Evolutionary conservation across 1,140 invertebrate genomes (phyloP).

Genomic region (Lepidotrigona ventralis): DNA sequence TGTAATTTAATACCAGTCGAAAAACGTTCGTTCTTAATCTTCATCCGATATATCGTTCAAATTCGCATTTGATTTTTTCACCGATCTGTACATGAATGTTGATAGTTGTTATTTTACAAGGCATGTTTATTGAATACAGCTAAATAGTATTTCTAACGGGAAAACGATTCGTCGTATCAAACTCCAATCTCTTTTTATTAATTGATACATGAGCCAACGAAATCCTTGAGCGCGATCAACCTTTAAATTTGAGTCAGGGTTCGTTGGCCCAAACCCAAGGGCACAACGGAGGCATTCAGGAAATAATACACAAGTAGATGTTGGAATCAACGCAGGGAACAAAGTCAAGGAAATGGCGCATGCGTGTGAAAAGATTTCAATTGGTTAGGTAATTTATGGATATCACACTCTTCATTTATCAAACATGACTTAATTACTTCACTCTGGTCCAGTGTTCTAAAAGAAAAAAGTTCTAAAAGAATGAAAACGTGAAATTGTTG

Average conservation of each 20-base stretch:
- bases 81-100: not conserved
- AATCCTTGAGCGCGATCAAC: constrained; percentile 6
- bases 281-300: not conserved
- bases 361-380: not conserved
- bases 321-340: not conserved
- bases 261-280: constrained; percentile 19
- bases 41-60: not conserved
- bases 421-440: not conserved
- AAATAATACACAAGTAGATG: not conserved
- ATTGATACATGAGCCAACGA: not conserved
- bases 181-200: not conserved
- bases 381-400: not conserved
- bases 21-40: not conserved
- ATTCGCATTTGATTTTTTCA: not conserved
- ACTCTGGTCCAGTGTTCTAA: constrained; percentile 7
- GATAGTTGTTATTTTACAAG: too few relatives aligned
- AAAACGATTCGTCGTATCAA: not conserved
- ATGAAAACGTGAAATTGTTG: not conserved
- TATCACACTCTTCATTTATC: not conserved
- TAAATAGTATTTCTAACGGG: not conserved
- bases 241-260: constrained; percentile 26
- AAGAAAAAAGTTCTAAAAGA: not conserved
- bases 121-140: too few relatives aligned
- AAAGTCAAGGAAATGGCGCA: not conserved
- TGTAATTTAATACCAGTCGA: too few relatives aligned